phyloP scores from a whole-genome alignment of 2,888 invertebrate species.

The Tiliacea aurago region DNA sequence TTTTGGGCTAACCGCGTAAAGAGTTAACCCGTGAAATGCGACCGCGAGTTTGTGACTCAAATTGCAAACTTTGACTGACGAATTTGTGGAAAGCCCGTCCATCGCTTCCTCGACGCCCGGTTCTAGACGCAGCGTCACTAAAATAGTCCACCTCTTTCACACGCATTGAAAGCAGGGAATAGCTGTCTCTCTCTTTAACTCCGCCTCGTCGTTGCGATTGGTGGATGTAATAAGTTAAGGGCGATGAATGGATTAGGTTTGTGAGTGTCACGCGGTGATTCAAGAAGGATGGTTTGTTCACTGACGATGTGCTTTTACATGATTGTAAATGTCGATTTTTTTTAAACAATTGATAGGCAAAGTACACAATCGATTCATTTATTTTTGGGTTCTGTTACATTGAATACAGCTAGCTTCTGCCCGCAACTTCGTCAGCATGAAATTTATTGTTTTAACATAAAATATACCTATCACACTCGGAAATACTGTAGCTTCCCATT shows the following conservation, averaged over 20 bases:
- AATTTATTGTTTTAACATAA: neutral
- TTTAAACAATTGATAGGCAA: slow-evolving; percentile 12
- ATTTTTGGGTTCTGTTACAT: neutral
- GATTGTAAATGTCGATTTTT: slow-evolving; percentile 29
- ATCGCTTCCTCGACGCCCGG: slow-evolving; percentile 69
- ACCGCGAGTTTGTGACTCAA: slow-evolving; percentile 61
- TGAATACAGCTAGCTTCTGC: neutral
- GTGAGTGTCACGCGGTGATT: slow-evolving; percentile 55
- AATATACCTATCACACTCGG: neutral
- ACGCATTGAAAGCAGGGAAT: slow-evolving; percentile 29
- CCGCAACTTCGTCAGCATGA: neutral
- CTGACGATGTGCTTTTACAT: slow-evolving; percentile 20
- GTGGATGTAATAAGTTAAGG: slow-evolving; percentile 62
- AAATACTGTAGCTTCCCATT: neutral
- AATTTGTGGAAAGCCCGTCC: slow-evolving; percentile 43
- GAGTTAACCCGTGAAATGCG: slow-evolving; percentile 51
- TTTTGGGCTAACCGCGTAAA: slow-evolving; percentile 53
- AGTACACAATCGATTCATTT: neutral
- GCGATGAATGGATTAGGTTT: slow-evolving; percentile 65
- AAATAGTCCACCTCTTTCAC: slow-evolving; percentile 61
- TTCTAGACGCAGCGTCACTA: slow-evolving; percentile 64
- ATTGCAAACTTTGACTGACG: slow-evolving; percentile 74
- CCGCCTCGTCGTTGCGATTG: slow-evolving; percentile 76
- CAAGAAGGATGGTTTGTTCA: slow-evolving; percentile 49
- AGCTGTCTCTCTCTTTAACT: slow-evolving; percentile 68